Percentiles rank a stretch among this genome's conserved stretches.
Conservation (phyloP, 2,113 vertebrate genomes). For the Psilopogon haemacephalus region DNA sequence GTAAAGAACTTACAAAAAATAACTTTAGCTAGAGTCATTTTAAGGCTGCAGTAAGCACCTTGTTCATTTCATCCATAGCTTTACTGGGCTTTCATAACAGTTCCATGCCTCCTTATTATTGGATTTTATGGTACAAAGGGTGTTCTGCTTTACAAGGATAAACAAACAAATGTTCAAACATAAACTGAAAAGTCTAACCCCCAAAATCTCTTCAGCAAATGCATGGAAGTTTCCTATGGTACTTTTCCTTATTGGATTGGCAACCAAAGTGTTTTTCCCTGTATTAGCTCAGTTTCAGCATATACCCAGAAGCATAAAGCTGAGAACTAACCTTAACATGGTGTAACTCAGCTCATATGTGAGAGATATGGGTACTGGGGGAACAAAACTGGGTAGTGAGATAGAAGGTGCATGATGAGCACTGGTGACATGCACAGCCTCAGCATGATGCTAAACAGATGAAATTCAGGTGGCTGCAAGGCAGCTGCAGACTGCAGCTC, state of each 20-base stretch:
- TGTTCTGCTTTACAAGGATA: background rate
- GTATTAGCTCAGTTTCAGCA: background rate
- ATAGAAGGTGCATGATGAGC: rapidly evolving
- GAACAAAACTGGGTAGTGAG: background rate
- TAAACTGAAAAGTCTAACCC: background rate
- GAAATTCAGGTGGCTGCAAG: background rate
- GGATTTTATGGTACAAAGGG: background rate
- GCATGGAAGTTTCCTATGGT: background rate
- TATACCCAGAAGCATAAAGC: background rate
- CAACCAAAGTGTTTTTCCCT: background rate
- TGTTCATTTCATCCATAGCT: background rate
- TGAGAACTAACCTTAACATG: background rate
- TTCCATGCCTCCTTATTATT: background rate
- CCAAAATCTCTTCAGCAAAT: background rate
- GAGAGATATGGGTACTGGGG: rapidly evolving
- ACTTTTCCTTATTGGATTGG: background rate
- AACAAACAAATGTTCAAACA: background rate
- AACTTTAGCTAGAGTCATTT: background rate
- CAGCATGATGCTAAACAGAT: rapidly evolving
- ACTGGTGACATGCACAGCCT: background rate
- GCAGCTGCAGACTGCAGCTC: background rate
- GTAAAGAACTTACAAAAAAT: conserved; percentile 13
- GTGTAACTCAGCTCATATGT: background rate
- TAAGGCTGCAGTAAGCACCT: background rate
- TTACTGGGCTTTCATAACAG: background rate